Base-by-base conservation (phyloP, 2,888 invertebrate genomes). In the Orthosia cruda region DNA sequence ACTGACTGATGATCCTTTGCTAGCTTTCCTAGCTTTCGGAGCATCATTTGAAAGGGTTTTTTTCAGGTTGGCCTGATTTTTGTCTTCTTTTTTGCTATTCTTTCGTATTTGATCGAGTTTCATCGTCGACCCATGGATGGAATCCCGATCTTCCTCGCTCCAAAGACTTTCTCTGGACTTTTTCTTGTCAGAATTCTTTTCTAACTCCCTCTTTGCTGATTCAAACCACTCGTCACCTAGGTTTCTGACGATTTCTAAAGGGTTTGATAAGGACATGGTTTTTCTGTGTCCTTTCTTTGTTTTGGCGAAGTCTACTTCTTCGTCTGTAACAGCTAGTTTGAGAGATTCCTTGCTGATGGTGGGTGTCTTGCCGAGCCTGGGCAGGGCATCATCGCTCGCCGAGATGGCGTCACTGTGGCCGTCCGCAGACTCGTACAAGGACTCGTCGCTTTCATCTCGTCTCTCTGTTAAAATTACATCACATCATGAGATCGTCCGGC, bases 161-260 rank as follows among this genome's bases (percentile, higher is more conserved):
- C 95, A 96, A n/a, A 96, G 92, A 66, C 96, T 96, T 80, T 96
- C 96, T 78, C 95, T 93, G 0, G 97, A 97, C 78, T 97, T 97
- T 82, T 95, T 96, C 83, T 94, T 96, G 59, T 95, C 96, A 18
- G 88, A 91, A 81, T 93, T 92, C 71, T 95, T 96, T 23, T 96
- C 96, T 15, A 93, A 72, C 50, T 96, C 96, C 78, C 93, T 94
- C 70, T 94, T 95, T 4, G 92, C 92, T 4, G 94, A 89, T 55
- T 96, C 96, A 50, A 97, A 93, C 95, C 95, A 95, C 80, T 97
- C 97, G 64, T 97, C 97, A 3, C 97, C 96, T n/a, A 97, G 86
- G 79, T 87, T 95, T 82, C 93, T 95, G 9, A 97, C 96, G 54
- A 97, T 94, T 91, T 97, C 97, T 66, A 97, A 77, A 2, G 97